Percentiles rank a stretch among this genome's conserved stretches.
Conservation (phyloP, 2,888 invertebrate genomes). For the Caenorhabditis sinica region DNA sequence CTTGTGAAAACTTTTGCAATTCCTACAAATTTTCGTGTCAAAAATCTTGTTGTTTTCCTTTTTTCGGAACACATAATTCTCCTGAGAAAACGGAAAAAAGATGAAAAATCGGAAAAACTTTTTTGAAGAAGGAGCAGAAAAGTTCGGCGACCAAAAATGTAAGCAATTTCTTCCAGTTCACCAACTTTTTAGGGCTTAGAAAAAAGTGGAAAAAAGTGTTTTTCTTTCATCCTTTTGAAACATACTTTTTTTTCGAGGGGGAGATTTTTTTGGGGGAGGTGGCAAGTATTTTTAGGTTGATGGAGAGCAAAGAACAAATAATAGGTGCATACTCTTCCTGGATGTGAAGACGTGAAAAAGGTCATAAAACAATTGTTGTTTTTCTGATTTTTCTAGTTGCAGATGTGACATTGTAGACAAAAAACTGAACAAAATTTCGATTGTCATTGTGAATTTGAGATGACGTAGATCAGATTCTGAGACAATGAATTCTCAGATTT, state of each 20-base stretch:
- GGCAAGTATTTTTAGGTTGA: not conserved
- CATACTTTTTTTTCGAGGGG: not conserved
- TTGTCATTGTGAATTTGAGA: too few relatives aligned
- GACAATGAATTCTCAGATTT: not conserved
- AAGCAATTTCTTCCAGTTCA: conserved; percentile 22
- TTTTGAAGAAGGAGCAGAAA: not conserved
- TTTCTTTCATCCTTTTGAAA: conserved; percentile 1
- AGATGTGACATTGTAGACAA: not conserved
- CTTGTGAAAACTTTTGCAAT: too few relatives aligned
- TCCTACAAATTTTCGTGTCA: too few relatives aligned
- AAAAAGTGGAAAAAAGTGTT: not conserved
- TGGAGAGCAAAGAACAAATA: conserved; percentile 18
- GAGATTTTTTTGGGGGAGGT: not conserved
- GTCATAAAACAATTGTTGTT: not conserved
- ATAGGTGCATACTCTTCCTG: not conserved
- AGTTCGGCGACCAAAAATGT: conserved; percentile 18
- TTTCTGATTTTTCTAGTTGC: not conserved
- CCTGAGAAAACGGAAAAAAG: not conserved
- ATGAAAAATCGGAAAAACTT: not conserved
- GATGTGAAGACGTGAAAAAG: not conserved
- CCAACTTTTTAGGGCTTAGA: conserved; percentile 7
- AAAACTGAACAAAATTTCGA: not conserved
- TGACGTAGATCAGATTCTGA: not conserved
- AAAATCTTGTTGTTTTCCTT: too few relatives aligned
- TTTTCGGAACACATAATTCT: not conserved